Conservation (phyloP, 2,113 vertebrate genomes). For the Mus spicilegus region DNA sequence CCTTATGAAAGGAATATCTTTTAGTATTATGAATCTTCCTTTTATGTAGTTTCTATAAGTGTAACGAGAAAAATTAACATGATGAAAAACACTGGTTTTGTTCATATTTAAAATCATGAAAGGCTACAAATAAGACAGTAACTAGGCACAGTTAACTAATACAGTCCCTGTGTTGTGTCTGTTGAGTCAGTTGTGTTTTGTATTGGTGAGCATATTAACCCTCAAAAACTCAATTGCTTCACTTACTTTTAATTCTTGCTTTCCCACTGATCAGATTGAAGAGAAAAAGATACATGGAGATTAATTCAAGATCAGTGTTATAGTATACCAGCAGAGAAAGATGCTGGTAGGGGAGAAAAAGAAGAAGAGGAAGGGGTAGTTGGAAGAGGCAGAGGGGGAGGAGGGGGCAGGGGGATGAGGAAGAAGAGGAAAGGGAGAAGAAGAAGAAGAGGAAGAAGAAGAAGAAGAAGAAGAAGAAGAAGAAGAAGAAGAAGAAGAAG, state of each 20-base stretch:
- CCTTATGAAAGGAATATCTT: background rate
- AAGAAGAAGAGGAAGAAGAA: no score
- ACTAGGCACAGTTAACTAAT: background rate
- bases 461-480: no score
- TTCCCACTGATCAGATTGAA: background rate
- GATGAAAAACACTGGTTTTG: background rate
- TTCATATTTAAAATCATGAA: background rate
- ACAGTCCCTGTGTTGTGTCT: background rate
- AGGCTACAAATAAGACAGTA: background rate
- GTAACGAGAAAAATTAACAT: background rate
- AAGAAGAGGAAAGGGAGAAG: background rate
- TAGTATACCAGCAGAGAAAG: background rate
- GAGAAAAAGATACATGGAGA: background rate
- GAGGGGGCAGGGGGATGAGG: no score
- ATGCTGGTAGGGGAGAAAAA: accelerated
- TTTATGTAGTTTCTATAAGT: background rate
- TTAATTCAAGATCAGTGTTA: background rate
- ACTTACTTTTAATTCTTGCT: background rate
- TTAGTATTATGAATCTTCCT: background rate
- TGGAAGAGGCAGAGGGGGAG: background rate
- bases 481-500: no score
- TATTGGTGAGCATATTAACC: background rate
- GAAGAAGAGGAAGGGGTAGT: background rate
- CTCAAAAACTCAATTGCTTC: background rate
- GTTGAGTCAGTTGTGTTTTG: background rate